These are phyloP conservation scores for Rotaria macrura DNA, from an alignment of 2,888 invertebrate species.

Conservation along the genomic window DNA sequence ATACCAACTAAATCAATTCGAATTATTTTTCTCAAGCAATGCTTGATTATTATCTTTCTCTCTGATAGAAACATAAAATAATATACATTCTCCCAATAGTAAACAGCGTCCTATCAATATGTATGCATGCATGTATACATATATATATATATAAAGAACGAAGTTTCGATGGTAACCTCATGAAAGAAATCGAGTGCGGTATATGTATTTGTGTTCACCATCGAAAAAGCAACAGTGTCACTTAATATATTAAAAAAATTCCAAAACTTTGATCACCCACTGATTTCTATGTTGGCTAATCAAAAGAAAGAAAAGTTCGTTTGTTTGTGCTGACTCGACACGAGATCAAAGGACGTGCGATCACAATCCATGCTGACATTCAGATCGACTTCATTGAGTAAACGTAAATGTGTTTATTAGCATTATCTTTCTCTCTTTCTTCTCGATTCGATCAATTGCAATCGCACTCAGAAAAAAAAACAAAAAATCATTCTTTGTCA, in stretches of 20 bases:
- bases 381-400: neutral
- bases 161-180: neutral
- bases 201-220: neutral
- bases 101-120: neutral
- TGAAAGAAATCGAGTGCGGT: neutral
- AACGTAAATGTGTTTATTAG: neutral
- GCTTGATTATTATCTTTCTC: neutral
- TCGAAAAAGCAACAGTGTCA: neutral
- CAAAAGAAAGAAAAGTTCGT: neutral
- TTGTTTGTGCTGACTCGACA: slow-evolving; percentile 3
- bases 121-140: too few relatives aligned
- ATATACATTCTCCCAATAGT: neutral
- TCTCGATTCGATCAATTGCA: neutral
- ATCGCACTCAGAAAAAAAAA: neutral
- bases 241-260: neutral
- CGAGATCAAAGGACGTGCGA: slow-evolving; percentile 4
- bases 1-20: neutral
- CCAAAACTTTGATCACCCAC: neutral
- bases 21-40: neutral
- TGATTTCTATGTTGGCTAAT: slow-evolving; percentile 3
- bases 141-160: neutral
- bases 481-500: neutral
- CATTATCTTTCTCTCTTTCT: neutral
- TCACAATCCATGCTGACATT: neutral
- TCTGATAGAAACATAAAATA: neutral